Percentiles rank a stretch among this genome's conserved stretches.
These are phyloP conservation scores for human (Homo sapiens) DNA, from an alignment of 2,113 vertebrate species.

Conservation along the genomic window GRCh38 chr2:178337001-178337500, in stretches of 20 bases:
- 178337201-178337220: not conserved
- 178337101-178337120: not conserved
- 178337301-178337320: not conserved
- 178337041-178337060: not conserved
- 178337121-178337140: not conserved
- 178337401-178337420: not conserved
- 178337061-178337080: not conserved
- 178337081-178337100: not conserved
- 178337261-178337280: not conserved
- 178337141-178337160: not conserved
- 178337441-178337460: constrained; percentile 10
- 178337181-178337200: not conserved
- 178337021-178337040: not conserved
- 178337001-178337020: not conserved
- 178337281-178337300: not conserved
- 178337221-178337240: not conserved
- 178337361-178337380: not conserved
- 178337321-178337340: not conserved
- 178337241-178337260: not conserved
- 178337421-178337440: not conserved
- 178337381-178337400: not conserved
- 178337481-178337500: not conserved
- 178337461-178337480: not conserved
- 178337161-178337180: not conserved
- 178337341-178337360: not conserved